Conservation (phyloP, 2,888 invertebrate genomes). For the Lasioglossum marginatum region DNA sequence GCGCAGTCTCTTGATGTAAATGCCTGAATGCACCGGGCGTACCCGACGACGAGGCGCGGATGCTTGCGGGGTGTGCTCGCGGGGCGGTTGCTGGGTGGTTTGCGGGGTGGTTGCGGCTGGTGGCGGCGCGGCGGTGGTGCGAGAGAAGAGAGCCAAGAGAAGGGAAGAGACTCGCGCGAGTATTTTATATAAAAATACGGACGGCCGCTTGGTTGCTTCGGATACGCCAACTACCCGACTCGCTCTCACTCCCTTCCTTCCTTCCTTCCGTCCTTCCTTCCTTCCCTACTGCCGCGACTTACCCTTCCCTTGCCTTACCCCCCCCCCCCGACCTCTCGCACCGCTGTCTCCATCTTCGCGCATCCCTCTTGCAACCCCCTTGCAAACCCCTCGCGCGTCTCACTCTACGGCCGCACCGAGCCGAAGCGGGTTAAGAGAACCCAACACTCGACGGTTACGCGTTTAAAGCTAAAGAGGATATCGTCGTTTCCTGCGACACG, state of each 20-base stretch:
- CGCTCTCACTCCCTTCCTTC: constrained; percentile 4
- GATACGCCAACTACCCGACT: constrained; percentile 67
- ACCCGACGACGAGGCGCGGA: constrained; percentile 52
- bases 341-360: constrained; percentile 38
- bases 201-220: constrained; percentile 76
- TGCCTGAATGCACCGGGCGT: constrained; percentile 78
- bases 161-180: constrained; percentile 55
- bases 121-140: constrained; percentile 39
- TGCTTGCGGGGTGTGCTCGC: constrained; percentile 10
- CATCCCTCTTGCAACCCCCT: constrained; percentile 21
- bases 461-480: constrained; percentile 76
- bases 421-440: constrained; percentile 79
- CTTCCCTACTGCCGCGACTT: neutral
- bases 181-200: constrained; percentile 72
- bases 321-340: neutral
- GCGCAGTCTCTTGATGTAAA: constrained; percentile 81
- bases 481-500: constrained; percentile 52
- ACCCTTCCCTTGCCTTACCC: neutral
- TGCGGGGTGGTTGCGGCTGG: constrained; percentile 40
- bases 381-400: constrained; percentile 21
- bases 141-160: constrained; percentile 42
- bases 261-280: neutral
- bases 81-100: constrained; percentile 11
- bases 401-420: constrained; percentile 22
- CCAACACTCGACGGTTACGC: constrained; percentile 72